Conservation (phyloP, 2,113 vertebrate species). For the Eidolon helvum region DNA sequence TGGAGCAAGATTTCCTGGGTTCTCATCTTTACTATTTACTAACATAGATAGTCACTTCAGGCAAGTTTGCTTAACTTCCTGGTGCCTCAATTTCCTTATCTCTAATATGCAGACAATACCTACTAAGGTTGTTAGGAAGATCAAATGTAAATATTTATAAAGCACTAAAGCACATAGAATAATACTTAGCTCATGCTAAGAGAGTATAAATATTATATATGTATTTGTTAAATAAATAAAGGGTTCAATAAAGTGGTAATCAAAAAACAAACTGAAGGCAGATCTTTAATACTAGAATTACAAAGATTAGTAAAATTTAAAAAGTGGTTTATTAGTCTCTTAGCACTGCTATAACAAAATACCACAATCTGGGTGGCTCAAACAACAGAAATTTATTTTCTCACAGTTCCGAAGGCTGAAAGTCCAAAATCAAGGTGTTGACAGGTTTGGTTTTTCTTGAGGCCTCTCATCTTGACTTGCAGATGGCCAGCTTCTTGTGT, state of each 20-base stretch:
- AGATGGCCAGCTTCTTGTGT: background rate
- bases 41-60: background rate
- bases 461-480: background rate
- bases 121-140: background rate
- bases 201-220: background rate
- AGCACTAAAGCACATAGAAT: background rate
- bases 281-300: background rate
- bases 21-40: slow-evolving; percentile 8
- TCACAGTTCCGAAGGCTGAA: background rate
- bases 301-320: background rate
- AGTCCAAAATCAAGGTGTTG: background rate
- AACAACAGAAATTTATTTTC: background rate
- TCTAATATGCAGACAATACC: slow-evolving; percentile 1
- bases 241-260: background rate
- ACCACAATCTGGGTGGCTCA: background rate
- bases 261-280: background rate
- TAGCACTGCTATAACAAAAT: background rate
- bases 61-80: background rate
- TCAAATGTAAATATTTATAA: slow-evolving; percentile 11
- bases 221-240: background rate
- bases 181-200: background rate
- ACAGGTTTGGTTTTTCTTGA: background rate
- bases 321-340: background rate
- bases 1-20: background rate
- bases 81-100: background rate